These are phyloP conservation scores for Galbula dea DNA, from an alignment of 2,113 vertebrate species.

Conservation along the genomic window DNA sequence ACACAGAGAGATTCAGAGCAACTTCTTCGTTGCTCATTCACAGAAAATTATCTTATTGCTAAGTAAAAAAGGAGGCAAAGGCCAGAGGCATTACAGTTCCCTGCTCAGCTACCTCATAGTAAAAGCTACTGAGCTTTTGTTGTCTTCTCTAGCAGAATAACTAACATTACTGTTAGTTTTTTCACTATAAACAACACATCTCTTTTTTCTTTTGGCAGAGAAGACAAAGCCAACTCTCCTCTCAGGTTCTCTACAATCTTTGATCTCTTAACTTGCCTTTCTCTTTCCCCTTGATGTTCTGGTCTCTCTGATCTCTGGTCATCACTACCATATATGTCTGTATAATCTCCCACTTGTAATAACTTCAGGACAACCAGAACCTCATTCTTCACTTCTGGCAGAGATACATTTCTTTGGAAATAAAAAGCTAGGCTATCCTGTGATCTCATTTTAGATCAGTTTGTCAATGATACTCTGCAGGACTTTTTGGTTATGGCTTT, in stretches of 20 bases:
- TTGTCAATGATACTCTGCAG: neutral
- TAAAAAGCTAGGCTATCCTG: neutral
- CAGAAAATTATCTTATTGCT: neutral
- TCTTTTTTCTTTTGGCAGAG: conserved; percentile 16
- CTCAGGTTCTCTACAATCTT: conserved; percentile 19
- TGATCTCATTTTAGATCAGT: neutral
- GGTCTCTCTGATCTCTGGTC: conserved; percentile 18
- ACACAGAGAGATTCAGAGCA: neutral
- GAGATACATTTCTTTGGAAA: neutral
- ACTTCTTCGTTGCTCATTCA: neutral
- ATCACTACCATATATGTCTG: neutral
- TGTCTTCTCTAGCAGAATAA: neutral
- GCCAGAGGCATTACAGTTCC: neutral
- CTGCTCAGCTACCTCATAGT: neutral
- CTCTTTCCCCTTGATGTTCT: conserved; percentile 27
- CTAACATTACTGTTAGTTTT: neutral
- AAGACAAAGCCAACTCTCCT: conserved; percentile 45
- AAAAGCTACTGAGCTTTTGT: neutral
- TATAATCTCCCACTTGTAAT: neutral
- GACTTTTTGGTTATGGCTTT: neutral
- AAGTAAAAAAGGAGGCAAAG: neutral
- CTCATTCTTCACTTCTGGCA: neutral
- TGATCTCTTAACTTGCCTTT: conserved; percentile 47
- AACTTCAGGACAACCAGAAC: neutral
- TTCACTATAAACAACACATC: neutral